Evolutionary conservation across 1,140 invertebrate genomes (phyloP).

Genomic region (Trichonephila clavipes): DNA sequence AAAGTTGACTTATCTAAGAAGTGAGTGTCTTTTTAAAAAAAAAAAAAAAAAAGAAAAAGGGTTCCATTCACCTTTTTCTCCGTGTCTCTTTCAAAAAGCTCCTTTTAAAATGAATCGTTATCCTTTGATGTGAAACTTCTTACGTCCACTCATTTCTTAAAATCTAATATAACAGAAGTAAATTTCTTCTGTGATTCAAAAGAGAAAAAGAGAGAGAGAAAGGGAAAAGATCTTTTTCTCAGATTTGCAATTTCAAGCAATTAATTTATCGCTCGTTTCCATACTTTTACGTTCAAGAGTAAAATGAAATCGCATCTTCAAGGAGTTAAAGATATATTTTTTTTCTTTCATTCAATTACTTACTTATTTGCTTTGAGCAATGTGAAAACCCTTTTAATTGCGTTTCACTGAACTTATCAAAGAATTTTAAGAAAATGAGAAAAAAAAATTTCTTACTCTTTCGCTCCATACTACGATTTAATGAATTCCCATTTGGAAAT

Average conservation of each 20-base stretch:
- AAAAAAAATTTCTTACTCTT: not conserved
- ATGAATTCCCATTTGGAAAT: slow-evolving; percentile 31
- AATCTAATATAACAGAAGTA: slow-evolving; percentile 18
- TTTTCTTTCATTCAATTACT: slow-evolving; percentile 31
- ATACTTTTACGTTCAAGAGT: slow-evolving; percentile 15
- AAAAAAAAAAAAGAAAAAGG: not conserved
- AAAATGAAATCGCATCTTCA: slow-evolving; percentile 7
- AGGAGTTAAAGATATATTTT: not conserved
- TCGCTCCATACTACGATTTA: slow-evolving; percentile 8
- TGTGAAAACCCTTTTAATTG: slow-evolving; percentile 18
- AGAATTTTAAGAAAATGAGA: not conserved
- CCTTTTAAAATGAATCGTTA: not conserved
- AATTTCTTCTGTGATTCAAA: slow-evolving; percentile 4
- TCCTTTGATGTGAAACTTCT: slow-evolving; percentile 8
- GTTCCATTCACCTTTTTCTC: not conserved
- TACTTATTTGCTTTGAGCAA: slow-evolving; percentile 31
- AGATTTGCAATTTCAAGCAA: slow-evolving; percentile 34
- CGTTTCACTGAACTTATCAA: slow-evolving; percentile 22
- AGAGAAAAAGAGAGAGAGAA: not conserved
- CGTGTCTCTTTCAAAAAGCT: not conserved
- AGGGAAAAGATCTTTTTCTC: not conserved
- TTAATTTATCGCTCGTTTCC: slow-evolving; percentile 8
- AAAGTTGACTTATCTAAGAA: not conserved
- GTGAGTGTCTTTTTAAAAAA: not conserved
- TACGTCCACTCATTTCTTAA: not conserved